phyloP scores from a whole-genome alignment of 2,888 invertebrate genomes.

The Orgyia antiqua region DNA sequence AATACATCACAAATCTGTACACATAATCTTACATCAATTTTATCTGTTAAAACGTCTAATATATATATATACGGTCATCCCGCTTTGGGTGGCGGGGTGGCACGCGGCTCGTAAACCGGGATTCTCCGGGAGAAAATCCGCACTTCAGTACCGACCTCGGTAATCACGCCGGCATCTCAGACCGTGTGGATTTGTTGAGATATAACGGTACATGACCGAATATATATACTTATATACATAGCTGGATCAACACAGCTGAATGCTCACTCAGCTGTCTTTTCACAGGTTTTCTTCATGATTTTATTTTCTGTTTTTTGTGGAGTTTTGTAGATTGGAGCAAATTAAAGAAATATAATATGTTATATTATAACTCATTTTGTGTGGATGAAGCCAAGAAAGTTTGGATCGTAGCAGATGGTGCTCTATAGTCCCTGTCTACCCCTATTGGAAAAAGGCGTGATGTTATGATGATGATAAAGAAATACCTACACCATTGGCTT shows the following conservation, averaged over 20 bases:
- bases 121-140: conserved; percentile 65
- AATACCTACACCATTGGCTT: too few species aligned
- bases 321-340: neutral
- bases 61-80: conserved; percentile 39
- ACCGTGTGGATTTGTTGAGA: conserved; percentile 52
- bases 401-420: too few species aligned
- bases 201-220: conserved; percentile 29
- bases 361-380: too few species aligned
- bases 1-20: too few species aligned
- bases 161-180: conserved; percentile 55
- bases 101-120: conserved; percentile 64
- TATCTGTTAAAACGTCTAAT: conserved; percentile 28
- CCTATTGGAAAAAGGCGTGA: too few species aligned
- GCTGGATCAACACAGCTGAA: conserved; percentile 9
- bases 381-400: too few species aligned
- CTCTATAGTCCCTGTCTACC: too few species aligned
- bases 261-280: conserved; percentile 9
- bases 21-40: conserved; percentile 36
- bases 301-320: neutral
- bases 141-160: conserved; percentile 63
- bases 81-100: conserved; percentile 35
- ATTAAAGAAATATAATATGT: too few species aligned
- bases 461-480: too few species aligned
- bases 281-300: conserved; percentile 3
- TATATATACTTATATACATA: conserved; percentile 25